Conservation (phyloP, 2,888 invertebrate genomes). For the Dynastes tityus region DNA sequence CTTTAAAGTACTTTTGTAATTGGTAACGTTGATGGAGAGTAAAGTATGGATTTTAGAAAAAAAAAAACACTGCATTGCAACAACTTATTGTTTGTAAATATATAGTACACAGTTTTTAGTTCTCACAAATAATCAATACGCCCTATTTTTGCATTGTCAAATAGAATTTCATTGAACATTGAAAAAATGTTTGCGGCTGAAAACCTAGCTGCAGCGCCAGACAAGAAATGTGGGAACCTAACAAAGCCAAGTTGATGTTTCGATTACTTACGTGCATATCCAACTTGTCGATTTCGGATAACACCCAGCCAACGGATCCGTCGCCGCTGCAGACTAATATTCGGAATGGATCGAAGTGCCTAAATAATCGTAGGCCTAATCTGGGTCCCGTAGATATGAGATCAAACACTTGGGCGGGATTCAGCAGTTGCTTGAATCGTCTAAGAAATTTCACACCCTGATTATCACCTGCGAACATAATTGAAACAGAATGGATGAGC, state of each 20-base stretch:
- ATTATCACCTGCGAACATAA: constrained; percentile 83
- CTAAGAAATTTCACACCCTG: constrained; percentile 97
- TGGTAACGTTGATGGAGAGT: too few relatives aligned
- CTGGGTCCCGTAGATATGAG: constrained; percentile 92
- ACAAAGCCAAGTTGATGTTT: not conserved
- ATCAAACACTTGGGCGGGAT: constrained; percentile 98
- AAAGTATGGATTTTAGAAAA: too few relatives aligned
- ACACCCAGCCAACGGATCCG: constrained; percentile 98
- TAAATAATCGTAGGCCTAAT: constrained; percentile 88
- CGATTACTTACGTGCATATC: constrained; percentile 89
- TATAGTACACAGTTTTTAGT: too few relatives aligned
- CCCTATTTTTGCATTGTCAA: too few relatives aligned
- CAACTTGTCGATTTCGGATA: constrained; percentile 95
- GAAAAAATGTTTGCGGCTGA: too few relatives aligned
- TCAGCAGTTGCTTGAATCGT: constrained; percentile 94
- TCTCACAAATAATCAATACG: too few relatives aligned
- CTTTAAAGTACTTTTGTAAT: too few relatives aligned
- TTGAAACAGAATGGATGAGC: not conserved
- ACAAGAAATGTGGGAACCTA: not conserved
- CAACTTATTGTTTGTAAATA: too few relatives aligned
- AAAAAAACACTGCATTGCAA: too few relatives aligned
- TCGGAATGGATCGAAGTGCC: constrained; percentile 96
- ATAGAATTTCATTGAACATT: too few relatives aligned
- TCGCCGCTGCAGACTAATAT: constrained; percentile 98
- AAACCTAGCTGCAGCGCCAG: too few relatives aligned